These are phyloP conservation scores for Apantesis nais DNA, from an alignment of 2,888 invertebrate genomes.

Conservation along the genomic window DNA sequence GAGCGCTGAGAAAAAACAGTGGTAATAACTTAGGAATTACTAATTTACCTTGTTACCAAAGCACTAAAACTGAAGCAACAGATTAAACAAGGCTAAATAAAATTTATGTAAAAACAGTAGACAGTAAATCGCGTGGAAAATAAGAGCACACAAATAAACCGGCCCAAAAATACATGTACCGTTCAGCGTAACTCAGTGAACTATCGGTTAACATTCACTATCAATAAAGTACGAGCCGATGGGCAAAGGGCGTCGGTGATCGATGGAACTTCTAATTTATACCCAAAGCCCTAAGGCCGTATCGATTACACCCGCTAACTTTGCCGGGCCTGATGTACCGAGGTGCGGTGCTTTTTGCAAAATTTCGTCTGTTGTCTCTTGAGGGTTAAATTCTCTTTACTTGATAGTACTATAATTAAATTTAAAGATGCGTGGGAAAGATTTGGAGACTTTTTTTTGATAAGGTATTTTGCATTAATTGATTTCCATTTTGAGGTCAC, in stretches of 20 bases:
- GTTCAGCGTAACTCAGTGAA: slow-evolving; percentile 64
- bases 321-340: slow-evolving; percentile 61
- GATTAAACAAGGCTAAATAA: slow-evolving; percentile 7
- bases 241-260: slow-evolving; percentile 83
- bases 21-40: neutral
- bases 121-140: slow-evolving; percentile 35
- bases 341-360: slow-evolving; percentile 73
- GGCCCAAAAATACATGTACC: slow-evolving; percentile 58
- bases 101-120: slow-evolving; percentile 25
- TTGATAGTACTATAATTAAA: slow-evolving; percentile 49
- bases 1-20: neutral
- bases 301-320: slow-evolving; percentile 81
- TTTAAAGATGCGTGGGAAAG: slow-evolving; percentile 50
- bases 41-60: neutral
- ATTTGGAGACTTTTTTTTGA: slow-evolving; percentile 13
- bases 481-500: neutral
- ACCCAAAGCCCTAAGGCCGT: slow-evolving; percentile 84
- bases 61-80: neutral
- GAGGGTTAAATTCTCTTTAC: slow-evolving; percentile 58
- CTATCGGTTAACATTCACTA: slow-evolving; percentile 79
- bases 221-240: slow-evolving; percentile 81
- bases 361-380: slow-evolving; percentile 65
- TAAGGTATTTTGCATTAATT: neutral
- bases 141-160: slow-evolving; percentile 43
- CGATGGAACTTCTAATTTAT: slow-evolving; percentile 85